Percentiles rank a stretch among this genome's conserved stretches.
Evolutionary conservation across 2,797 vertebrate genomes (phyloP).

Genomic region (Borostomias antarcticus): DNA sequence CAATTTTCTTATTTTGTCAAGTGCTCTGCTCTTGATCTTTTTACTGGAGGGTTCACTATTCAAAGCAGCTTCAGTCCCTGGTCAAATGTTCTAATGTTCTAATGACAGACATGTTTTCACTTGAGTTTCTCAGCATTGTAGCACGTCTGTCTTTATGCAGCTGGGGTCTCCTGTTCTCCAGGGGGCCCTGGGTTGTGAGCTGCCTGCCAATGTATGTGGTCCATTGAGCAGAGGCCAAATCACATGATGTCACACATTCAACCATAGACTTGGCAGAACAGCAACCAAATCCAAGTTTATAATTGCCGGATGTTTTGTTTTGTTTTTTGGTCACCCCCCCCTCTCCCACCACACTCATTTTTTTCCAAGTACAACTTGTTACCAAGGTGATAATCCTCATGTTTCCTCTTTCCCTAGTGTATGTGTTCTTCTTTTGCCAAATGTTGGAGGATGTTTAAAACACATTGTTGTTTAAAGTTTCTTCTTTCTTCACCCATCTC

Average conservation of each 20-base stretch:
- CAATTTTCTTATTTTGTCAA: not conserved
- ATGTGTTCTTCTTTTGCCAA: not conserved
- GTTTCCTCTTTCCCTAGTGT: not conserved
- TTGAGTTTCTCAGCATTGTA: not conserved
- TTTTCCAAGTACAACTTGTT: constrained; percentile 5
- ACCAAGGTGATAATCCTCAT: constrained; percentile 21
- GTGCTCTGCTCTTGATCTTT: too few relatives aligned
- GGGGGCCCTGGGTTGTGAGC: constrained; percentile 12
- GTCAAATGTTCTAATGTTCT: not conserved
- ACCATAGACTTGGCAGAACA: constrained; percentile 7
- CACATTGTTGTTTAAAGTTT: not conserved
- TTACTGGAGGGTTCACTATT: not conserved
- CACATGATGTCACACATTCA: constrained; percentile 19
- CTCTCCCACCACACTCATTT: constrained; percentile 4
- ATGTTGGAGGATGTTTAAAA: not conserved
- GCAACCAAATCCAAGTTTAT: constrained; percentile 1
- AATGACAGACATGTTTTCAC: not conserved
- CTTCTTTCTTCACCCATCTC: not conserved
- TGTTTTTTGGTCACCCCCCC: not conserved
- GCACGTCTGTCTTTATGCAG: not conserved
- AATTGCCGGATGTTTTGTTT: constrained; percentile 15
- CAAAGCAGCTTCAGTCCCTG: not conserved
- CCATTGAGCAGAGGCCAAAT: constrained; percentile 24
- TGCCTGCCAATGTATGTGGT: constrained; percentile 17
- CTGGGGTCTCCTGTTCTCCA: not conserved